phyloP scores from a whole-genome alignment of 2,888 invertebrate species.

The Mesoligia furuncula region DNA sequence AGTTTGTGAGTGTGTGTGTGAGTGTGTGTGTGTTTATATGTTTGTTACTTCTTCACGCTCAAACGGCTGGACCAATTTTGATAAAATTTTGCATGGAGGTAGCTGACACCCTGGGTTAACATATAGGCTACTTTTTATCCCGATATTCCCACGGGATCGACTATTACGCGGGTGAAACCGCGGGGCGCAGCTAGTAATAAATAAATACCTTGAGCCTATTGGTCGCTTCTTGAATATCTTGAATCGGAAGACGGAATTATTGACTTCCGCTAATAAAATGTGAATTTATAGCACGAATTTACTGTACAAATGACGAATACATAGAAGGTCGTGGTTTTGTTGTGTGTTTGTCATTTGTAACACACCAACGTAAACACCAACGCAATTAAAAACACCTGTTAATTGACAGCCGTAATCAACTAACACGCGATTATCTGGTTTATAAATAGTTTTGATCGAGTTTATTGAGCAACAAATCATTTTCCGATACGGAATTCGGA shows the following conservation, averaged over 20 bases:
- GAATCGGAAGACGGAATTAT: background rate
- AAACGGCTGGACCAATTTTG: no score
- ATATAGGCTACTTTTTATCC: no score
- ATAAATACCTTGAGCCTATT: background rate
- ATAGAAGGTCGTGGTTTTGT: constrained; percentile 39
- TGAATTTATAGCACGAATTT: constrained; percentile 1
- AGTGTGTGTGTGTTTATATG: no score
- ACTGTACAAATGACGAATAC: background rate
- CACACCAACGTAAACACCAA: constrained; percentile 20
- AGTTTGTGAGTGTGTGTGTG: no score
- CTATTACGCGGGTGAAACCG: no score
- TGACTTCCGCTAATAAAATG: constrained; percentile 14
- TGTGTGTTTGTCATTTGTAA: constrained; percentile 30
- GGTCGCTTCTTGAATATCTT: no score
- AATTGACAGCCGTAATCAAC: constrained; percentile 50
- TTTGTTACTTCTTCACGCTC: no score
- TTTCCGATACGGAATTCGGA: constrained; percentile 50
- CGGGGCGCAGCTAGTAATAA: no score
- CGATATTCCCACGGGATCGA: no score
- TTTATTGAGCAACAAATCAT: constrained; percentile 38
- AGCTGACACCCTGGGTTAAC: no score
- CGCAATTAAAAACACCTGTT: constrained; percentile 51
- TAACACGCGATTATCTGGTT: constrained; percentile 35
- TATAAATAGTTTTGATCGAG: constrained; percentile 23
- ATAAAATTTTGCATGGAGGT: no score